These are phyloP conservation scores for Drosophila mayaguana DNA, from an alignment of 2,888 invertebrate species.

Conservation along the genomic window DNA sequence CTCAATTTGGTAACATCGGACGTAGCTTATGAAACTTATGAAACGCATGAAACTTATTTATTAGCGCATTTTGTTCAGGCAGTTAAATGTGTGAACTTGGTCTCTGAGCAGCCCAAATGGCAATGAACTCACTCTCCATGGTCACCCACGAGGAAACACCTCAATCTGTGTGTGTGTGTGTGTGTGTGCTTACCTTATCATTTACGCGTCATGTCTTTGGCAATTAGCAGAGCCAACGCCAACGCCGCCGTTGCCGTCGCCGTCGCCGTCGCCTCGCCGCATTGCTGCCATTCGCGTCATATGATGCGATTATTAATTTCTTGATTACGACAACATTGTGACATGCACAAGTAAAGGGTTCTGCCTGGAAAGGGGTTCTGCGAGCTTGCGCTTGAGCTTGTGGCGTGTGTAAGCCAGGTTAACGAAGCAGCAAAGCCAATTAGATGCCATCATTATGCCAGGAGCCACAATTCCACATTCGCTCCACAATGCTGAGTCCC, in stretches of 20 bases:
- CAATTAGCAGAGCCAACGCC: constrained; percentile 65
- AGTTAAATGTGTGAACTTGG: constrained; percentile 39
- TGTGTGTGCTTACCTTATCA: constrained; percentile 52
- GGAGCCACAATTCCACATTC: constrained; percentile 29
- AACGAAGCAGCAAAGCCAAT: constrained; percentile 80
- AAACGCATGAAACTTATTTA: constrained; percentile 35
- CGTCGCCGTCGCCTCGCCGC: neutral
- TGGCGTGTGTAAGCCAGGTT: constrained; percentile 64
- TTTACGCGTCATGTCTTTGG: constrained; percentile 75
- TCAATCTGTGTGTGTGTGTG: constrained; percentile 1
- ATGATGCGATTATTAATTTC: constrained; percentile 77
- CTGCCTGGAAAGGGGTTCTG: neutral
- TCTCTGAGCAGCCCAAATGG: constrained; percentile 2
- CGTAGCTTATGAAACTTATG: constrained; percentile 4
- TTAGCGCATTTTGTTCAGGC: constrained; percentile 27
- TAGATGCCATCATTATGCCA: constrained; percentile 74
- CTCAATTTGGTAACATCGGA: constrained; percentile 39
- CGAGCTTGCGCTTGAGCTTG: constrained; percentile 26
- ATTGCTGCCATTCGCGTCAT: constrained; percentile 47
- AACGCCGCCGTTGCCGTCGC: constrained; percentile 7
- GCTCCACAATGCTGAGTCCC: neutral
- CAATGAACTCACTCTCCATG: constrained; percentile 66
- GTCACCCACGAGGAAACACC: constrained; percentile 62
- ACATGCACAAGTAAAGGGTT: constrained; percentile 47
- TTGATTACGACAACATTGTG: constrained; percentile 62